phyloP scores from a whole-genome alignment of 2,113 vertebrate species.

The Nerophis ophidion region DNA sequence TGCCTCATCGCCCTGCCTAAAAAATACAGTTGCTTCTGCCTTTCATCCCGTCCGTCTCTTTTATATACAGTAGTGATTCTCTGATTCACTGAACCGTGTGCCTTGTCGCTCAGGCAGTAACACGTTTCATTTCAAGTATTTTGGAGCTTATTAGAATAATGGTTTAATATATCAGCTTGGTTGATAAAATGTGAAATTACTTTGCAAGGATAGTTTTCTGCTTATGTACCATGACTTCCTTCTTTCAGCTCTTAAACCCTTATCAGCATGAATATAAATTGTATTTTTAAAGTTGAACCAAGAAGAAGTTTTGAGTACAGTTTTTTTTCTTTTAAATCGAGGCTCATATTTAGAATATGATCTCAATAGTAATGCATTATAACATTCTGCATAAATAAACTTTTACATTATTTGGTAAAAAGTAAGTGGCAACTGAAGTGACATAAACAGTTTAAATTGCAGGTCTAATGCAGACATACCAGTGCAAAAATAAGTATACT shows the following conservation, averaged over 20 bases:
- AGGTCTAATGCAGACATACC: background rate
- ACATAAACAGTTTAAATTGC: background rate
- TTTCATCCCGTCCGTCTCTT: background rate
- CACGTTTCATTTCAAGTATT: constrained; percentile 9
- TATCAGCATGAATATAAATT: background rate
- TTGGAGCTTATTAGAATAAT: background rate
- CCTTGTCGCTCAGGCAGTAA: background rate
- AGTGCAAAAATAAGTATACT: too few species aligned
- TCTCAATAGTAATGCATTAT: background rate
- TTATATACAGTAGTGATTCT: background rate
- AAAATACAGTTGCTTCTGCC: constrained; percentile 24
- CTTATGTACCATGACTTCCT: background rate
- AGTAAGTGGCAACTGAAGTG: background rate
- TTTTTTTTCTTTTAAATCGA: background rate
- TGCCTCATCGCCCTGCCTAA: constrained; percentile 45
- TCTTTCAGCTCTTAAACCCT: background rate
- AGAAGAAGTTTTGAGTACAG: background rate
- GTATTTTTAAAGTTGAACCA: background rate
- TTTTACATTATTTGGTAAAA: background rate
- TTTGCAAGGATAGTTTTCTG: background rate
- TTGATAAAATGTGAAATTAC: background rate
- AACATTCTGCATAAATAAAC: background rate
- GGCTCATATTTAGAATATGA: too few species aligned
- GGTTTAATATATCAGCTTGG: background rate
- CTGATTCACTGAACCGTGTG: constrained; percentile 7